phyloP scores from a whole-genome alignment of 2,888 invertebrate genomes.

The Trichacis sp. region DNA sequence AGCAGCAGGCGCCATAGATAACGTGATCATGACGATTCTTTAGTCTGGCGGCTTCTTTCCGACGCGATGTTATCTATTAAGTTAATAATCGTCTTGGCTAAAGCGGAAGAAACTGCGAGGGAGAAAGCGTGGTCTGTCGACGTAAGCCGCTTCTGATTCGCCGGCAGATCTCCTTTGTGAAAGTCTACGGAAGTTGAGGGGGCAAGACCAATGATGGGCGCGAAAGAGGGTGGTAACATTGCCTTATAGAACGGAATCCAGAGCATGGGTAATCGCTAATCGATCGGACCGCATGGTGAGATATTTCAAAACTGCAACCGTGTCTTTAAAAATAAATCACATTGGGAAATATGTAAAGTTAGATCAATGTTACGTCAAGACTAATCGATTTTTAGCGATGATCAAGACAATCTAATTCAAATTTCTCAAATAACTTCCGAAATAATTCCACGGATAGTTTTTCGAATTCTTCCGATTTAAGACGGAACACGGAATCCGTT shows the following conservation, averaged over 20 bases:
- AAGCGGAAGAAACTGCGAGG: not conserved
- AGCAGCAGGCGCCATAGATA: constrained; percentile 7
- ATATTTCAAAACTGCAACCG: not conserved
- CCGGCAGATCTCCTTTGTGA: not conserved
- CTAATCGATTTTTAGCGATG: no score
- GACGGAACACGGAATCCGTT: no score
- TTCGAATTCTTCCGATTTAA: no score
- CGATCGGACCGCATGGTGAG: not conserved
- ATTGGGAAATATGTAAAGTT: no score
- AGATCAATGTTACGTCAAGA: no score
- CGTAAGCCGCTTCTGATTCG: constrained; percentile 3
- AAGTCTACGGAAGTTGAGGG: not conserved
- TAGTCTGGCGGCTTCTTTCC: constrained; percentile 16
- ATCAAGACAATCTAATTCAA: no score
- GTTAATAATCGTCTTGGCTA: constrained; percentile 46
- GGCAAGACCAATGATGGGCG: not conserved
- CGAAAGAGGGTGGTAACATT: not conserved
- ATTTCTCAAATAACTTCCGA: no score
- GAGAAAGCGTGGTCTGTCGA: not conserved
- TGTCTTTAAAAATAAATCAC: no score
- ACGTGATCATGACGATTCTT: constrained; percentile 28
- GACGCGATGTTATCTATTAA: constrained; percentile 41
- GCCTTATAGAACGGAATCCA: constrained; percentile 46
- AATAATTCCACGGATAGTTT: no score
- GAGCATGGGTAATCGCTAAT: constrained; percentile 41